Evolutionary conservation across 2,797 vertebrate genomes (phyloP).

Genomic region (Esox lucius): DNA sequence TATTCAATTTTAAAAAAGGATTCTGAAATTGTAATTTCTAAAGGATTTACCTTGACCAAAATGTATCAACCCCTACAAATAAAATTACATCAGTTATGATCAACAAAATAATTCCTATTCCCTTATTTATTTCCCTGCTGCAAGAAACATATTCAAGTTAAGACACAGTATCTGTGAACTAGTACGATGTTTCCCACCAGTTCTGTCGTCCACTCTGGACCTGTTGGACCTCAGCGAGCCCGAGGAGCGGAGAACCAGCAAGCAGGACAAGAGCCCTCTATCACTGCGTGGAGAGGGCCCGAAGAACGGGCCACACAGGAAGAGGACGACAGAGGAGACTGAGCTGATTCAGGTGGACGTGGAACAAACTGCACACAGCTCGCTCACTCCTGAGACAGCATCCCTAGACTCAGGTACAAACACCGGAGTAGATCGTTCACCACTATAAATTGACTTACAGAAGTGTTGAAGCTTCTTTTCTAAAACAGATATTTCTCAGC

Average conservation of each 20-base stretch:
- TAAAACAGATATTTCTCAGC: too few relatives aligned
- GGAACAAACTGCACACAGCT: slow-evolving; percentile 79
- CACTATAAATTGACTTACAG: too few relatives aligned
- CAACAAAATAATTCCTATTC: too few relatives aligned
- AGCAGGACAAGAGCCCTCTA: slow-evolving; percentile 78
- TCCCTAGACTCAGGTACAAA: slow-evolving; percentile 88
- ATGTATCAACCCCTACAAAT: too few relatives aligned
- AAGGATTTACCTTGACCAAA: too few relatives aligned
- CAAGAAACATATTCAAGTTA: too few relatives aligned
- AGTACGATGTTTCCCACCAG: slow-evolving; percentile 64
- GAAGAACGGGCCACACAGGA: slow-evolving; percentile 83
- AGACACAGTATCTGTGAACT: background rate
- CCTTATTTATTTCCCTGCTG: too few relatives aligned
- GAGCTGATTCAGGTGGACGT: slow-evolving; percentile 91
- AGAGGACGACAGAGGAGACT: slow-evolving; percentile 88
- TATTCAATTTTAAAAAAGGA: too few relatives aligned
- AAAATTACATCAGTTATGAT: too few relatives aligned
- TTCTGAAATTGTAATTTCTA: too few relatives aligned
- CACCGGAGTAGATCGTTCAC: background rate
- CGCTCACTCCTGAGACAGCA: slow-evolving; percentile 80
- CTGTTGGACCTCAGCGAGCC: slow-evolving; percentile 97
- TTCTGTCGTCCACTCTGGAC: slow-evolving; percentile 93
- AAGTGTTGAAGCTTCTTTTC: too few relatives aligned
- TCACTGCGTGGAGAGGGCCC: slow-evolving; percentile 71
- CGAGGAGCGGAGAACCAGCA: slow-evolving; percentile 84